Evolutionary conservation across 2,888 invertebrate species (phyloP).

Genomic region (Aleiodes leptofemur): DNA sequence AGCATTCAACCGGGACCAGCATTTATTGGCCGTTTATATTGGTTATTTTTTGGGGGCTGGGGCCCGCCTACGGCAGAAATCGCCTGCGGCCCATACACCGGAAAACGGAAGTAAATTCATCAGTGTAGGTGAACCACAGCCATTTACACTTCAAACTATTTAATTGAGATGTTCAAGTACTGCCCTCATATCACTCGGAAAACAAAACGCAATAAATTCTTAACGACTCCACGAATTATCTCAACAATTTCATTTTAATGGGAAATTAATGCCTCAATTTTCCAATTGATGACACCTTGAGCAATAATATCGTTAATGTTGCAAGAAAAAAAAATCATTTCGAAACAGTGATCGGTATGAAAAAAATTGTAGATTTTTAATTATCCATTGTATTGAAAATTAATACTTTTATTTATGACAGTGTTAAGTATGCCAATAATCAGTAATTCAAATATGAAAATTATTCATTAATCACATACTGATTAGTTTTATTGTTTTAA

Average conservation of each 20-base stretch:
- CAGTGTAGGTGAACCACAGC: conserved; percentile 42
- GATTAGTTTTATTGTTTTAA: too few relatives aligned
- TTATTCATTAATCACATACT: too few relatives aligned
- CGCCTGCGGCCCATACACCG: conserved; percentile 56
- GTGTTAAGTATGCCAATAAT: too few relatives aligned
- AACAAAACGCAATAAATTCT: background rate
- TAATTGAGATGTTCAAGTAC: conserved; percentile 23
- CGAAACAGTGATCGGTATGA: too few relatives aligned
- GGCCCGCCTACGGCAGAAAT: conserved; percentile 58
- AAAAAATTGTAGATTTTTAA: too few relatives aligned
- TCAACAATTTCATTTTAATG: background rate
- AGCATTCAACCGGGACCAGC: conserved; percentile 65
- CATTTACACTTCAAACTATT: conserved; percentile 23
- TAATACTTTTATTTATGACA: too few relatives aligned
- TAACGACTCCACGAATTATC: background rate
- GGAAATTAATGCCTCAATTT: background rate
- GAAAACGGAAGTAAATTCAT: conserved; percentile 65
- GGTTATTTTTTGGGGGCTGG: conserved; percentile 69
- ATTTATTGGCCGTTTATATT: conserved; percentile 73
- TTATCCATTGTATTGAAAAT: too few relatives aligned
- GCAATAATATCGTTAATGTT: too few relatives aligned
- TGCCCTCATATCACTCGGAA: conserved; percentile 30
- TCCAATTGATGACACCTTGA: too few relatives aligned
- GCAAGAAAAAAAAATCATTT: too few relatives aligned
- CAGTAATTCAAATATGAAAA: too few relatives aligned